Conservation (phyloP, 2,113 vertebrate genomes). For the Notechis scutatus region DNA sequence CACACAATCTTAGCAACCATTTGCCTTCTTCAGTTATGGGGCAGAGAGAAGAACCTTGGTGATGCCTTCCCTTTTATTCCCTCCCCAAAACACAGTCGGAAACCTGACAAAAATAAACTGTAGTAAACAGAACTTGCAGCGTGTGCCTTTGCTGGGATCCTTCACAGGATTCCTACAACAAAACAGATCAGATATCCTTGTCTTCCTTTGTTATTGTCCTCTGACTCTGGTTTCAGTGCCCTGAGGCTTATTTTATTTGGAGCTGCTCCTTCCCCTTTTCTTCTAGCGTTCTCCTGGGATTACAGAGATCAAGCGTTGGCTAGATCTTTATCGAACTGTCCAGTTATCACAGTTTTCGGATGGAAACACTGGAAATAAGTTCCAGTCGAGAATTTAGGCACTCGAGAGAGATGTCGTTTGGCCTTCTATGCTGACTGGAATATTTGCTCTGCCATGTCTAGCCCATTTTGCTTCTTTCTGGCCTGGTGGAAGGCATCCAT, state of each 20-base stretch:
- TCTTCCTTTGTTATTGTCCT: background rate
- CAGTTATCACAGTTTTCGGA: background rate
- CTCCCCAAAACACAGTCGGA: background rate
- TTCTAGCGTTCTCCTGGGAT: background rate
- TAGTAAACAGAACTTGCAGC: background rate
- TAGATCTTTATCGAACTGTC: background rate
- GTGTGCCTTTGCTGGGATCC: background rate
- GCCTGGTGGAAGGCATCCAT: background rate
- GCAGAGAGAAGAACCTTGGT: background rate
- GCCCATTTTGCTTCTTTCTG: background rate
- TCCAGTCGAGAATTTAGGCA: background rate
- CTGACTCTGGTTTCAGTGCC: background rate
- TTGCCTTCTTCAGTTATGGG: conserved; percentile 30
- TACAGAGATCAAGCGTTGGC: background rate
- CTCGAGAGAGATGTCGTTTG: background rate
- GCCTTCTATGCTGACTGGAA: background rate
- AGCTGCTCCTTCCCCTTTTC: background rate
- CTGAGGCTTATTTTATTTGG: background rate
- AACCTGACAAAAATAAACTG: background rate
- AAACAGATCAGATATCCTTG: background rate
- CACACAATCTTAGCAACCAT: background rate
- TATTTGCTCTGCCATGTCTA: background rate
- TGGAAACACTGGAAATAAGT: background rate
- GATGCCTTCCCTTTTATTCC: background rate
- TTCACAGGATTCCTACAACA: background rate